phyloP scores from a whole-genome alignment of 2,888 invertebrate genomes.

The Phymatocera aterrima region DNA sequence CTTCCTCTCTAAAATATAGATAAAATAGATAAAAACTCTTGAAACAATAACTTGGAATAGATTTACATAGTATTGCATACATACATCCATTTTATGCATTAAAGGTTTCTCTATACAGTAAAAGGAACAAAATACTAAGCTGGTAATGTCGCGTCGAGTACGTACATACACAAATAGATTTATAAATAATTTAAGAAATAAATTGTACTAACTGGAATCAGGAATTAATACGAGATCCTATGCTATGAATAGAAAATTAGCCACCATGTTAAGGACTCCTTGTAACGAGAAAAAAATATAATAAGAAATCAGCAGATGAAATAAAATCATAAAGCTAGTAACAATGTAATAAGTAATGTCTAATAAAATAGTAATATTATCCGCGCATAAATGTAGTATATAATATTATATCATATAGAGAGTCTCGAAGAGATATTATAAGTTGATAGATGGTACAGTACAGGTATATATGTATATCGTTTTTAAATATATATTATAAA shows the following conservation, averaged over 20 bases:
- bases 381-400: background rate
- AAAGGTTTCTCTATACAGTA: background rate
- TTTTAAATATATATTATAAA: slow-evolving; percentile 64
- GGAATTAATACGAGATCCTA: background rate
- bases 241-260: background rate
- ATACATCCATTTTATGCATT: too few species aligned
- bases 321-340: background rate
- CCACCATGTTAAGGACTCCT: background rate
- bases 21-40: background rate
- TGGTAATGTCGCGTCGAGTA: too few species aligned
- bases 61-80: background rate
- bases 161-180: background rate
- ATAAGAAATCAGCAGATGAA: too few species aligned
- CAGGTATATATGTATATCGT: background rate
- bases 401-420: slow-evolving; percentile 15
- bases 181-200: background rate
- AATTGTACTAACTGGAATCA: slow-evolving; percentile 16
- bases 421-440: slow-evolving; percentile 50
- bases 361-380: slow-evolving; percentile 12
- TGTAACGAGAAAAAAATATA: too few species aligned
- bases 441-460: background rate
- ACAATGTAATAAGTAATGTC: background rate
- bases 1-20: background rate
- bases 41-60: slow-evolving; percentile 17
- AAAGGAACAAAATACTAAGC: background rate